phyloP scores from a whole-genome alignment of 2,888 invertebrate species.

The Abrostola triplasia region DNA sequence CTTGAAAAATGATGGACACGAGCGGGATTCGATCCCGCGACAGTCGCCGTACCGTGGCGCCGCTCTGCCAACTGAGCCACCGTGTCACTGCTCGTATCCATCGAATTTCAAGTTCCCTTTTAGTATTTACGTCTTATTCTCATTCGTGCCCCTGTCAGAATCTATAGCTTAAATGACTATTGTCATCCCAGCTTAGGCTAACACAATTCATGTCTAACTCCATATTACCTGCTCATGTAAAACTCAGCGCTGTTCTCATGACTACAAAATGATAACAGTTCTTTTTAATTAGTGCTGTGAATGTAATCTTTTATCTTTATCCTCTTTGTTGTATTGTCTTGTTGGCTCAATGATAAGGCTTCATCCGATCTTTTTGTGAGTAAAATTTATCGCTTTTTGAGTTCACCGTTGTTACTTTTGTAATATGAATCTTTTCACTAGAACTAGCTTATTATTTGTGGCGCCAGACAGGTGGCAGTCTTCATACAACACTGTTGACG shows the following conservation, averaged over 20 bases:
- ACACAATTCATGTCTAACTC: not conserved
- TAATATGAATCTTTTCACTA: slow-evolving; percentile 7
- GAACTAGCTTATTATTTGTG: slow-evolving; percentile 19
- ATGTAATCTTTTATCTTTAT: slow-evolving; percentile 27
- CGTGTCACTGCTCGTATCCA: too few relatives aligned
- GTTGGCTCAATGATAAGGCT: slow-evolving; percentile 4
- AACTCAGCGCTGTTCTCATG: slow-evolving; percentile 3
- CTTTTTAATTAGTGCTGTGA: slow-evolving; percentile 17
- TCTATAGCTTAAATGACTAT: too few relatives aligned
- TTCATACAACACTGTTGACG: not conserved
- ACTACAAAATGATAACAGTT: slow-evolving; percentile 3
- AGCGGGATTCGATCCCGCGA: too few relatives aligned
- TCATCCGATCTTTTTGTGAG: slow-evolving; percentile 9
- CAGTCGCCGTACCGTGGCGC: too few relatives aligned
- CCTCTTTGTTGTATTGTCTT: slow-evolving; percentile 22
- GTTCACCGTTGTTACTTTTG: slow-evolving; percentile 6
- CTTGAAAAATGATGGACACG: too few relatives aligned
- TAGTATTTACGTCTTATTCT: too few relatives aligned
- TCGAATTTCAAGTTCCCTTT: too few relatives aligned
- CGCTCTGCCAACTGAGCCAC: too few relatives aligned
- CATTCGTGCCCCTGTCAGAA: too few relatives aligned
- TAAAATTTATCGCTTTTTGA: slow-evolving; percentile 10
- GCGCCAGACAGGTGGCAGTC: slow-evolving; percentile 15
- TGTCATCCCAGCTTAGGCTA: too few relatives aligned
- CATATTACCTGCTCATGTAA: slow-evolving; percentile 2